phyloP scores from a whole-genome alignment of 2,888 invertebrate genomes.

The Philereme transversata region DNA sequence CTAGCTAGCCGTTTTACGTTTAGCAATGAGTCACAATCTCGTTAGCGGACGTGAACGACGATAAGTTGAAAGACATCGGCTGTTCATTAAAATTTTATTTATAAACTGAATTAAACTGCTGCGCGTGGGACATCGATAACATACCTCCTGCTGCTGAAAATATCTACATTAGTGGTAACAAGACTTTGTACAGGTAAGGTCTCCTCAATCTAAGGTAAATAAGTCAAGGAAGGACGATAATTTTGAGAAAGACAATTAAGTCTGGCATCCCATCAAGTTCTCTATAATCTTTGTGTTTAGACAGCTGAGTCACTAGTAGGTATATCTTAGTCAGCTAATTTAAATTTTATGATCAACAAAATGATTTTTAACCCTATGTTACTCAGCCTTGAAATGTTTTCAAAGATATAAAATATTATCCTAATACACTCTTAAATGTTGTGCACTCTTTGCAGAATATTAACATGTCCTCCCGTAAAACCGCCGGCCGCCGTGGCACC shows the following conservation, averaged over 20 bases:
- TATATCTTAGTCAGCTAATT: no score
- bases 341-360: no score
- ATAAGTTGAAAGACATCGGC: conserved; percentile 50
- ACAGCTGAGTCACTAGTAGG: no score
- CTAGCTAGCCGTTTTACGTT: conserved; percentile 42
- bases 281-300: no score
- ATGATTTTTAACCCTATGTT: no score
- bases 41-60: conserved; percentile 54
- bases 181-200: background rate
- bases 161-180: background rate
- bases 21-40: conserved; percentile 62
- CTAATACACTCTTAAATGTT: background rate
- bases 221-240: background rate
- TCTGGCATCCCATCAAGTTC: background rate
- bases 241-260: background rate
- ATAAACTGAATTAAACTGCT: conserved; percentile 34
- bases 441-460: conserved; percentile 12
- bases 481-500: conserved; percentile 96
- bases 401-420: no score
- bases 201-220: conserved; percentile 1
- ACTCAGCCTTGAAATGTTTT: no score
- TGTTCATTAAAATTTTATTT: conserved; percentile 55
- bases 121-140: background rate
- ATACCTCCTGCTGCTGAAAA: conserved; percentile 1
- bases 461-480: conserved; percentile 97